Percentiles rank a stretch among this genome's conserved stretches.
Evolutionary conservation across 37 sponge, comb jelly and placozoan species (phyloP).

Genomic region (Aplysina aerophoba): DNA sequence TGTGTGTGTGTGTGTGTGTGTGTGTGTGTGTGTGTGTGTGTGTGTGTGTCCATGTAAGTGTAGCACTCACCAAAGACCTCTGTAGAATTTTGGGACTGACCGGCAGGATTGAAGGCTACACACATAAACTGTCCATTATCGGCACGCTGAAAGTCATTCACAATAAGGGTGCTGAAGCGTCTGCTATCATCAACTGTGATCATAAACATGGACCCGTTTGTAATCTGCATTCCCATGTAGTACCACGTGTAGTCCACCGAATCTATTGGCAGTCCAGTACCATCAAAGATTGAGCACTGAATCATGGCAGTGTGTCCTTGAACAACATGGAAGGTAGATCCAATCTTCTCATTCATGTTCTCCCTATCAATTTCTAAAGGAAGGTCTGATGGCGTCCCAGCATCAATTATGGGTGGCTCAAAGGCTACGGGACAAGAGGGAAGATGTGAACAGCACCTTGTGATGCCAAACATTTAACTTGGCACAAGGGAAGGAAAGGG

Average conservation of each 20-base stretch:
- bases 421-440: not conserved
- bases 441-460: no score
- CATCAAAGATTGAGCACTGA: not conserved
- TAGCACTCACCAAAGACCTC: no score
- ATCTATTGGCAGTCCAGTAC: not conserved
- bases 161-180: not conserved
- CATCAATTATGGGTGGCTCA: not conserved
- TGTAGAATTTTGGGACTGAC: no score
- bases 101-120: slow-evolving; percentile 7
- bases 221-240: not conserved
- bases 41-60: no score
- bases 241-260: slow-evolving; percentile 13
- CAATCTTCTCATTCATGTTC: not conserved
- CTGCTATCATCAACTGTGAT: not conserved
- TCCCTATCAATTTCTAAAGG: not conserved
- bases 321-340: not conserved
- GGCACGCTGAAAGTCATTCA: not conserved
- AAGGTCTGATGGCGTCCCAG: not conserved
- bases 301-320: not conserved
- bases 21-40: no score
- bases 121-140: not conserved
- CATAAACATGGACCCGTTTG: not conserved
- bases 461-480: no score
- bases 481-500: no score
- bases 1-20: no score